phyloP scores from a whole-genome alignment of 2,797 vertebrate species.

The Bryconaethiops microstoma region DNA sequence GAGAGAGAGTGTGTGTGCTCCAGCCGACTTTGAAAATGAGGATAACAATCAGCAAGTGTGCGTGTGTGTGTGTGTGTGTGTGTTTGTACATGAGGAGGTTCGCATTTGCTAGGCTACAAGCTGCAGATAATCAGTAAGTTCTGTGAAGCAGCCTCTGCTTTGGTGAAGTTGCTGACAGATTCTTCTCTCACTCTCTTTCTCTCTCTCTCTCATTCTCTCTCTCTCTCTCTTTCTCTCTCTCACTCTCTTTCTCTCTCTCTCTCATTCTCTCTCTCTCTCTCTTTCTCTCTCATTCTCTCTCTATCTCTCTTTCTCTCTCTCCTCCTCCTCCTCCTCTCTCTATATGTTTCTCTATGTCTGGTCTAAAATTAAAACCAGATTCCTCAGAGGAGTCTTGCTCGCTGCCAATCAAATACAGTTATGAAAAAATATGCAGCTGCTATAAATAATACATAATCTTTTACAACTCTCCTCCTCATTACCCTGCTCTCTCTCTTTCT shows the following conservation, averaged over 20 bases:
- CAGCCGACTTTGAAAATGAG: conserved; percentile 13
- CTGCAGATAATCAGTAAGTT: conserved; percentile 69
- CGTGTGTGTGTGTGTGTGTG: neutral
- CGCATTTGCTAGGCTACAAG: conserved; percentile 25
- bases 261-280: conserved; percentile 24
- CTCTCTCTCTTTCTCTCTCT: neutral
- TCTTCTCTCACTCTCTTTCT: conserved; percentile 24
- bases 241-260: conserved; percentile 22
- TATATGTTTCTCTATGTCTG: neutral
- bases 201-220: conserved; percentile 27
- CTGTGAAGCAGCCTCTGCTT: conserved; percentile 53
- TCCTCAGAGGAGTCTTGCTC: conserved; percentile 66
- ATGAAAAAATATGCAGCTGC: conserved; percentile 55
- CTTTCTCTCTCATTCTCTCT: conserved; percentile 28
- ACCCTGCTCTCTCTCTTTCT: conserved; percentile 61
- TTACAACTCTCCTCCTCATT: conserved; percentile 72
- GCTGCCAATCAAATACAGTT: conserved; percentile 74
- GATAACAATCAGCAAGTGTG: conserved; percentile 20
- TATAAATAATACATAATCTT: conserved; percentile 83
- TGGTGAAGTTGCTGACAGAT: conserved; percentile 68
- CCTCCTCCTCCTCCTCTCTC: neutral
- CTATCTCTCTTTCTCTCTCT: conserved; percentile 20
- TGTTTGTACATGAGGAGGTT: conserved; percentile 14
- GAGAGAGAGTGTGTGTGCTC: conserved; percentile 1
- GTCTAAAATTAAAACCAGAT: conserved; percentile 77